Base-by-base conservation (phyloP, 2,888 invertebrate genomes). In the Muscina levida region DNA sequence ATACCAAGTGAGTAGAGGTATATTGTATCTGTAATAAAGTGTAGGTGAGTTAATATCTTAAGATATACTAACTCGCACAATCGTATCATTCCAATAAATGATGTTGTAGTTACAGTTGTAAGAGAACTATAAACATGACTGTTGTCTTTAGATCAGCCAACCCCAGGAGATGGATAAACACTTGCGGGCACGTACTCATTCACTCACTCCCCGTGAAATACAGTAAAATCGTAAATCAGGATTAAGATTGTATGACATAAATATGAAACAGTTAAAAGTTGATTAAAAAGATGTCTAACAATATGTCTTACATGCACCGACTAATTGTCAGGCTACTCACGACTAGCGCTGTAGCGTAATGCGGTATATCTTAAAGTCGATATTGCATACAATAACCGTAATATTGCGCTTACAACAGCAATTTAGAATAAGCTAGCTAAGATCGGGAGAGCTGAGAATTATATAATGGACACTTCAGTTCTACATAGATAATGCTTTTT, bases 201-300 rank as follows among this genome's bases (percentile, higher is more conserved):
- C 39, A 31, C 57, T 11, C 57, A 10, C 57, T 37, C 1, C 10
- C 59, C 13, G 42, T 42, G 39, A 19, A 17, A 48, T 48, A 44
- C 53, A 26, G 67, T 67, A 57, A 72, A 74, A 73, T 66, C 65
- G 73, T 78, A 66, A 78, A 70, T 73, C 70, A 74, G 48, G 73
- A 78, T 78, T 65, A 73, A 56, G 48, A 19, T 65, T 65, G 65
- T 15, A 48, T 37, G 15, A 24, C 24, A 73, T 57, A 51, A 56
- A 78, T 70, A 48, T 78, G 13, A 73, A 73, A 70, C 62, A 73
- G 62, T 57, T 70, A 74, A 74, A 74, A 65, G 56, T 70, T 13
- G 65, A 73, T 73, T 48, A 56, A 48, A 65, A 51, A 24, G 2
- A 44, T n/a, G n/a, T 2, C 24, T 13, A 53, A 53, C n/a, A n/a